A percentile compares a stretch with the other conserved stretches of the same genome.
These are phyloP conservation scores for Leucopternis melanops DNA, from an alignment of 2,113 vertebrate genomes.

Conservation along the genomic window DNA sequence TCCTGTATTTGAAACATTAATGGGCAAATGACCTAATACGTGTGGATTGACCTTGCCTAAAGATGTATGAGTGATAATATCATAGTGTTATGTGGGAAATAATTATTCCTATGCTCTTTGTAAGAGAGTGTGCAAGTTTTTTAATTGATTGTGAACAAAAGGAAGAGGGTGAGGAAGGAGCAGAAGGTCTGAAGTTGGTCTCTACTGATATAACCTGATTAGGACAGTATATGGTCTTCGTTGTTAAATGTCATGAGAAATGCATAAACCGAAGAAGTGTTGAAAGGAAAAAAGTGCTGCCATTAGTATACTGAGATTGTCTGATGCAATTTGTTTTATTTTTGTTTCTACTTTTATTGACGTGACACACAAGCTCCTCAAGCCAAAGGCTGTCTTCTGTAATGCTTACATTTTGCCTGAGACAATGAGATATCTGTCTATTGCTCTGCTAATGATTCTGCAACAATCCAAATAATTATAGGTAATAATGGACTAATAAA, in stretches of 20 bases:
- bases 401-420: neutral
- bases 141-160: neutral
- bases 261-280: neutral
- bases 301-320: neutral
- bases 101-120: neutral
- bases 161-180: neutral
- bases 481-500: neutral
- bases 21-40: neutral
- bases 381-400: neutral
- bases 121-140: neutral
- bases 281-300: neutral
- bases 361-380: neutral
- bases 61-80: neutral
- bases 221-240: neutral
- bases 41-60: neutral
- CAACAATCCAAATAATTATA: neutral
- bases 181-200: neutral
- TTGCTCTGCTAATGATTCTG: neutral
- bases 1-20: neutral
- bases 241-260: neutral
- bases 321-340: neutral
- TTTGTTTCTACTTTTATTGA: neutral
- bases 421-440: neutral
- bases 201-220: neutral
- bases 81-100: neutral